Evolutionary conservation across 2,113 vertebrate genomes (phyloP), one percentile per base, ranked within the genome.

Genomic region (Malurus melanocephalus): DNA sequence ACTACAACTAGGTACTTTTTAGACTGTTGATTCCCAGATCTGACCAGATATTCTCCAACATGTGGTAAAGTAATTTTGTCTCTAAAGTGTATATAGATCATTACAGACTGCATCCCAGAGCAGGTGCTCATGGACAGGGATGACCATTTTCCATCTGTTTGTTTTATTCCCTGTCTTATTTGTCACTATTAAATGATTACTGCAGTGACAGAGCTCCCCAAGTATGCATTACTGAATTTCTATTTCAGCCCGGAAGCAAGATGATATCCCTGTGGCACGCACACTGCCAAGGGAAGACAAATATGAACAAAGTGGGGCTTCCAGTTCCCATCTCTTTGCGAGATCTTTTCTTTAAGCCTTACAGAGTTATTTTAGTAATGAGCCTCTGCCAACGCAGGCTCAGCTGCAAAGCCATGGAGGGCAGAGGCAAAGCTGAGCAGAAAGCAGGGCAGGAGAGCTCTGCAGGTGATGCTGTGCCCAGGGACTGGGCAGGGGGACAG

Each of bases 171-270:
- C 80, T 92, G 90, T 49, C 85, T 94, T 94, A 93, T 95, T 96
- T 92, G 91, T 87, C 85, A 71, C 89, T 91, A 80, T 81, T 78
- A 85, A 92, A 75, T 96, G 79, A 92, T 95, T 86, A 82, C 90
- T 87, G 93, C 60, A 43, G 71, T 96, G 95, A 97, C 95, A 95
- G 95, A 97, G 68, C 73, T 89, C 67, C 81, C 84, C 93, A 96
- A 95, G 81, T 89, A 96, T 96, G 94, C 91, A 93, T 92, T 94
- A 89, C 86, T 93, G 83, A 85, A 93, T 96, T 96, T 96, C 95
- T 97, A 89, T 97, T 97, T 97, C 87, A 85, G 91, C 90, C 61
- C 40, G 35, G n/a, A 86, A 88, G 87, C 64, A 85, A 96, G 90
- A 92, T 73, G 93, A 91, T 95, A 92, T 77, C 79, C 60, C 35